Evolutionary conservation across 2,888 invertebrate genomes (phyloP).

Genomic region (Sicus ferrugineus): DNA sequence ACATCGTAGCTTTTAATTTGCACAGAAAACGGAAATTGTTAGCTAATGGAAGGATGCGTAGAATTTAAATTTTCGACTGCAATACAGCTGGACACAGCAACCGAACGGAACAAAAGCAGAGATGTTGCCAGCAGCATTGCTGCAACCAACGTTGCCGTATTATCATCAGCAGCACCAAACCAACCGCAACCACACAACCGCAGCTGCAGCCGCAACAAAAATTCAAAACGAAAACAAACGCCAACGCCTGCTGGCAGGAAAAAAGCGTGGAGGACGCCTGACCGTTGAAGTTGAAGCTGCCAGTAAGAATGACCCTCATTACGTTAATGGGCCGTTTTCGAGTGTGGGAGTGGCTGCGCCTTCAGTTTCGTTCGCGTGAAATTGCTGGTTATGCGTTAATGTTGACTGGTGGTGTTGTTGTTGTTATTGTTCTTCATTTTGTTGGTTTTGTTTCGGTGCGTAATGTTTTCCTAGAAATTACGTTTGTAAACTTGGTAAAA

Average conservation of each 20-base stretch:
- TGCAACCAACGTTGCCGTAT: neutral
- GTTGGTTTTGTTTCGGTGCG: conserved; percentile 20
- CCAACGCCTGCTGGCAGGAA: neutral
- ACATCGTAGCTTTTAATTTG: conserved; percentile 22
- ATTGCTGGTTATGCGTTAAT: conserved; percentile 8
- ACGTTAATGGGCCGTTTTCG: conserved; percentile 38
- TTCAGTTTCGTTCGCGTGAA: conserved; percentile 18
- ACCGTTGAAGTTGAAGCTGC: conserved; percentile 16
- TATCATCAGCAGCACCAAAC: neutral
- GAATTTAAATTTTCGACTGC: no score
- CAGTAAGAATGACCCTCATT: conserved; percentile 41
- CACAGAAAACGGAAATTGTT: conserved; percentile 39
- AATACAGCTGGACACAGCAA: conserved; percentile 6
- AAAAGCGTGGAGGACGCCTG: conserved; percentile 28
- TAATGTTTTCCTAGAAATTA: conserved; percentile 31
- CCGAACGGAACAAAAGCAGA: neutral
- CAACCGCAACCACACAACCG: conserved; percentile 18
- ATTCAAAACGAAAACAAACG: conserved; percentile 10
- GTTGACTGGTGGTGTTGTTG: conserved; percentile 21
- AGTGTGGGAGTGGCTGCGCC: conserved; percentile 6
- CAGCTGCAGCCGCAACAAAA: neutral
- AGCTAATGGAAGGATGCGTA: no score
- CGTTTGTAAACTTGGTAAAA: conserved; percentile 30
- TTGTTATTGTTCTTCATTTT: conserved; percentile 30
- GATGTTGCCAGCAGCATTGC: no score